Percentiles rank a stretch among this genome's conserved stretches.
Evolutionary conservation across 2,797 vertebrate genomes (phyloP).

Genomic region (Morus bassanus): DNA sequence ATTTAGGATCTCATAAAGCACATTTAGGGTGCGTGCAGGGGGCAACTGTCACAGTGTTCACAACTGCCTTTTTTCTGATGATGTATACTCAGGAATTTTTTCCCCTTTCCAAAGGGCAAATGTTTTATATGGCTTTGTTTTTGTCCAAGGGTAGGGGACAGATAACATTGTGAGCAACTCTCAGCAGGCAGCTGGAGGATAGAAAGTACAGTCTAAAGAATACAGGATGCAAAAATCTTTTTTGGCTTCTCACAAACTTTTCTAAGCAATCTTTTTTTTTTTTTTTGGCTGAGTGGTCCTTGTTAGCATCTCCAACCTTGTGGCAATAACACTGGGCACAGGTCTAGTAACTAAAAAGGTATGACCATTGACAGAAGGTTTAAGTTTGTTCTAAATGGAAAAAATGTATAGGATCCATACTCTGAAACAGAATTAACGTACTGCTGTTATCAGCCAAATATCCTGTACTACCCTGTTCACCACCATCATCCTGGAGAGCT

Average conservation of each 20-base stretch:
- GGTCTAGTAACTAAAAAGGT: neutral
- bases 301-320: neutral
- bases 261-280: neutral
- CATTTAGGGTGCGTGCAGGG: fast-evolving
- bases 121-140: neutral
- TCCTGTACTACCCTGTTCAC: neutral
- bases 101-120: neutral
- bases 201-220: neutral
- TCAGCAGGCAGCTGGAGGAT: neutral
- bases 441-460: neutral
- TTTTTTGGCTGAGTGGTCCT: neutral
- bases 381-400: neutral
- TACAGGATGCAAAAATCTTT: neutral
- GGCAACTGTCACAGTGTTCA: neutral
- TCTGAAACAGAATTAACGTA: neutral
- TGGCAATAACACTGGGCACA: neutral
- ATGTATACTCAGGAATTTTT: neutral
- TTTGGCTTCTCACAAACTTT: neutral
- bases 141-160: neutral
- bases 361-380: neutral
- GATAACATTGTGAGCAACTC: neutral
- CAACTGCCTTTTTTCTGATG: neutral
- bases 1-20: neutral
- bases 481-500: neutral
- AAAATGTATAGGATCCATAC: neutral